Conservation (phyloP, 1,140 invertebrate genomes). For the Apis cerana region DNA sequence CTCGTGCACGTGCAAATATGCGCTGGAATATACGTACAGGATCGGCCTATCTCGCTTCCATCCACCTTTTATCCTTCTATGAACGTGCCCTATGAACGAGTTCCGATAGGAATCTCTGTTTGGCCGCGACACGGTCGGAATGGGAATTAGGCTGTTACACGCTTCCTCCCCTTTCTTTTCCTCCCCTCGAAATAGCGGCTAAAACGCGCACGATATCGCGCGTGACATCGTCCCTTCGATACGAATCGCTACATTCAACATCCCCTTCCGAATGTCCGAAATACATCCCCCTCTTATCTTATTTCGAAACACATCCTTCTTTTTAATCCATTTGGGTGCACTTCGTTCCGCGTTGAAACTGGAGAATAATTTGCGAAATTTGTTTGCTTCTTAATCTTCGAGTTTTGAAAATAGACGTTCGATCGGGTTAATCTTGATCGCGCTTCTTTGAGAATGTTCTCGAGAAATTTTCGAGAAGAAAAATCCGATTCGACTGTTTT, state of each 20-base stretch:
- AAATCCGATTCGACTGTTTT: neutral
- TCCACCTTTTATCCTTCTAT: neutral
- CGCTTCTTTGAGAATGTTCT: no score
- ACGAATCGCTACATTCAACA: neutral
- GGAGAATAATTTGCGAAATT: no score
- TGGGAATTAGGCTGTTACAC: constrained; percentile 22
- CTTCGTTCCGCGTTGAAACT: no score
- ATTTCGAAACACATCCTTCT: no score
- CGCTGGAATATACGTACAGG: neutral
- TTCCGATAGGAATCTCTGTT: constrained; percentile 21
- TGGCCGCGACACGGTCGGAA: neutral
- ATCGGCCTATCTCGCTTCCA: neutral
- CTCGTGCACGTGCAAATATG: neutral
- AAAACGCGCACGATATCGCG: constrained; percentile 3
- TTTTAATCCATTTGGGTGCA: no score
- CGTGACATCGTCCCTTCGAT: constrained; percentile 7
- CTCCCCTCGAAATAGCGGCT: neutral
- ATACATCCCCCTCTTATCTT: no score
- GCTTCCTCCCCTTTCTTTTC: neutral
- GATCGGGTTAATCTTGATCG: no score
- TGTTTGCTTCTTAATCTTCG: no score
- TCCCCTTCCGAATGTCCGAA: neutral
- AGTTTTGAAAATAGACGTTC: no score
- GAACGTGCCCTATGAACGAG: neutral
- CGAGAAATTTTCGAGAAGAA: no score